Conservation (phyloP, 2,888 invertebrate species). For the Ochropacha duplaris region DNA sequence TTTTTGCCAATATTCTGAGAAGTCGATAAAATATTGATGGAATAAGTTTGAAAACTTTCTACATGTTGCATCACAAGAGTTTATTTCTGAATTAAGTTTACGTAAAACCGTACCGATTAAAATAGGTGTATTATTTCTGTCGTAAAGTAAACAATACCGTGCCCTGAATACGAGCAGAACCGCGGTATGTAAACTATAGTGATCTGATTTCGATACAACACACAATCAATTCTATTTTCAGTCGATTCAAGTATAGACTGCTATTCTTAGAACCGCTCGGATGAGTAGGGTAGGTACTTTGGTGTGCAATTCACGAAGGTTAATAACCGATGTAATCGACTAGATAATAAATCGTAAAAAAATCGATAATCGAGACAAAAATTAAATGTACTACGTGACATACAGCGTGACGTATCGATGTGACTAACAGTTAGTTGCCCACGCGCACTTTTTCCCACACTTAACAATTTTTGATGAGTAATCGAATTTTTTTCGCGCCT, state of each 20-base stretch:
- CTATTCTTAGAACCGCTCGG: conserved; percentile 34
- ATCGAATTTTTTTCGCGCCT: conserved; percentile 36
- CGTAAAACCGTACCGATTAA: conserved; percentile 1
- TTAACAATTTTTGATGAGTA: conserved; percentile 54
- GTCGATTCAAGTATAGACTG: conserved; percentile 41
- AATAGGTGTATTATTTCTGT: conserved; percentile 7
- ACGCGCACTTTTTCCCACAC: conserved; percentile 53
- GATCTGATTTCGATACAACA: conserved; percentile 28
- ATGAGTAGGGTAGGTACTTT: conserved; percentile 33
- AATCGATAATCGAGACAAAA: conserved; percentile 23
- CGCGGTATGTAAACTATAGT: conserved; percentile 24
- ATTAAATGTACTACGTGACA: conserved; percentile 44
- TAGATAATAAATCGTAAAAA: conserved; percentile 1
- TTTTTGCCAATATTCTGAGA: neutral
- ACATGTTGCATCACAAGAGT: neutral
- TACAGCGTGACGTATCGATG: conserved; percentile 32
- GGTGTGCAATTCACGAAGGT: conserved; percentile 42
- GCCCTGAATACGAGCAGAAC: conserved; percentile 36
- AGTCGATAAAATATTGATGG: neutral
- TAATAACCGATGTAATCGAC: conserved; percentile 45
- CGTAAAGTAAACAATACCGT: conserved; percentile 29
- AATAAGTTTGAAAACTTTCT: neutral
- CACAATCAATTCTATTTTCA: conserved; percentile 49
- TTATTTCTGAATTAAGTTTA: neutral
- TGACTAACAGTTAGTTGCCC: conserved; percentile 59